phyloP scores from a whole-genome alignment of 92 coral and sea anemone species.

The Epizoanthus illoricatus region DNA sequence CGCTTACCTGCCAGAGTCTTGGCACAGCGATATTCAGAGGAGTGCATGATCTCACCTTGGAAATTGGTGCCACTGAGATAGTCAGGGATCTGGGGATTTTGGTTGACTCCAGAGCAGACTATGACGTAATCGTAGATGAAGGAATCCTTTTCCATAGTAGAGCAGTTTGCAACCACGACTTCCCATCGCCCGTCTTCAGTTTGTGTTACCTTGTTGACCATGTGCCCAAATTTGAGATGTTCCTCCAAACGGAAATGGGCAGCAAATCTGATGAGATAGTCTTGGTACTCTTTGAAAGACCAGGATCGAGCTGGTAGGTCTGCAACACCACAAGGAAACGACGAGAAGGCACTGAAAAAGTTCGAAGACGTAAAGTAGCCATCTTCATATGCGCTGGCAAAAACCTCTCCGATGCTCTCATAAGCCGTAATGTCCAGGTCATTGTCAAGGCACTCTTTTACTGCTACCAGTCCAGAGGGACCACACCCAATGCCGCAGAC shows the following conservation, averaged over 20 bases:
- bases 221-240: not conserved
- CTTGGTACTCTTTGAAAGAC: slow-evolving; percentile 32
- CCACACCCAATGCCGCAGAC: slow-evolving; percentile 32
- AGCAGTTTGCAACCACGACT: too few species aligned
- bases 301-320: slow-evolving; percentile 20
- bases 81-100: too few species aligned
- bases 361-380: slow-evolving; percentile 26
- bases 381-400: slow-evolving; percentile 20
- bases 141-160: too few species aligned
- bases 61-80: too few species aligned
- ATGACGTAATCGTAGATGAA: not conserved
- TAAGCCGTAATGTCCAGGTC: slow-evolving; percentile 22
- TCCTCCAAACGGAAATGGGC: slow-evolving; percentile 1
- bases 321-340: slow-evolving; percentile 15
- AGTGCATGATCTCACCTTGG: too few species aligned
- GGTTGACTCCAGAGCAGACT: too few species aligned
- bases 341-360: slow-evolving; percentile 28
- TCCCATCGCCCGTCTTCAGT: not conserved
- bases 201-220: slow-evolving; percentile 19
- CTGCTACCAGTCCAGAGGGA: slow-evolving; percentile 9
- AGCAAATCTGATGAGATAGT: slow-evolving; percentile 19
- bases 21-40: too few species aligned
- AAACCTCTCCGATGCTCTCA: slow-evolving; percentile 9
- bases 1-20: too few species aligned
- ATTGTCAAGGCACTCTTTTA: slow-evolving; percentile 18